Evolutionary conservation across 2,113 vertebrate genomes (phyloP).

Genomic region (Oreochromis tanganicae): DNA sequence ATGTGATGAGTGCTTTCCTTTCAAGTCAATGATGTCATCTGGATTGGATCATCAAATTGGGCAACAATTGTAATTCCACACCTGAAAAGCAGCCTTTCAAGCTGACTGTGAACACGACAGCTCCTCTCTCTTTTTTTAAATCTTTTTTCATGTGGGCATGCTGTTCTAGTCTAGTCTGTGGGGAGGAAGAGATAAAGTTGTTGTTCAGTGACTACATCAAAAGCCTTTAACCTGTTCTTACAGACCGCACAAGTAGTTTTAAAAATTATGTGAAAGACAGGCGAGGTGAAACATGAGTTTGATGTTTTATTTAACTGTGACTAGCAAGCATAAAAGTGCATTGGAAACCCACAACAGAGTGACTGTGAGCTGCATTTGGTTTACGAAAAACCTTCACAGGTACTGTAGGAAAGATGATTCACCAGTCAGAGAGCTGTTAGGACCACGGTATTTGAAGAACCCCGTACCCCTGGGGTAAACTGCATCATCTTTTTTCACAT

Average conservation of each 20-base stretch:
- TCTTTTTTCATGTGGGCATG: conserved; percentile 40
- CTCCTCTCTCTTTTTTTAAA: not conserved
- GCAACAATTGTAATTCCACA: conserved; percentile 48
- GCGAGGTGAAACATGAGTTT: not conserved
- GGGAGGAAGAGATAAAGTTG: conserved; percentile 50
- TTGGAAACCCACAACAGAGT: not conserved
- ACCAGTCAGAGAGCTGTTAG: not conserved
- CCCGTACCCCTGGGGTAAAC: not conserved
- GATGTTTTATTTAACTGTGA: conserved; percentile 10
- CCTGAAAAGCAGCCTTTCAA: conserved; percentile 52
- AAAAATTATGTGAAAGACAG: not conserved
- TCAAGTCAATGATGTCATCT: conserved; percentile 40
- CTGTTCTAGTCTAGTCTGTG: conserved; percentile 22
- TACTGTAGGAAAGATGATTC: conserved; percentile 4
- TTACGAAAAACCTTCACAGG: not conserved
- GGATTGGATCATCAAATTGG: conserved; percentile 15
- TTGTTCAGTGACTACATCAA: conserved; percentile 46
- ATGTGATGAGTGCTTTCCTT: conserved; percentile 27
- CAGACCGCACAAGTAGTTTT: conserved; percentile 19
- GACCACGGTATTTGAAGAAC: not conserved
- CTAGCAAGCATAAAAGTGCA: not conserved
- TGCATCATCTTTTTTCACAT: not conserved
- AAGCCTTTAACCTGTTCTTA: conserved; percentile 28
- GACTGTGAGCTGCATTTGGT: not conserved
- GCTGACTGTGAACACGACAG: conserved; percentile 5